Percentiles rank a stretch among this genome's conserved stretches.
Evolutionary conservation across 2,888 invertebrate genomes (phyloP).

Genomic region (Dolichomitus sp.): DNA sequence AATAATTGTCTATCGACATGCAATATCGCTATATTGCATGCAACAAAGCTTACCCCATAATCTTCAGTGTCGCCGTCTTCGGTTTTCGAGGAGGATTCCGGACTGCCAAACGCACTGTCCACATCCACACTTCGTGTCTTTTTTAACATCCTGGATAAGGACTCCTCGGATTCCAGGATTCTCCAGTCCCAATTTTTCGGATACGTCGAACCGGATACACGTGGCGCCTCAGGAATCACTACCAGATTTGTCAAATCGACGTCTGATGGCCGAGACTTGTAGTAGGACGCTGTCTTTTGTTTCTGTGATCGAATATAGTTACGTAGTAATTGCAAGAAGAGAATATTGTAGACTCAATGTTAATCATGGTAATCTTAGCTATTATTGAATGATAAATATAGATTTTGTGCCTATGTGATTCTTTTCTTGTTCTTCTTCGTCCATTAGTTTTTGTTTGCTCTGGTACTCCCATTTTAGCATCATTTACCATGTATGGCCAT

Average conservation of each 20-base stretch:
- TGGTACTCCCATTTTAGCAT: too few relatives aligned
- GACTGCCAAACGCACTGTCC: slow-evolving; percentile 82
- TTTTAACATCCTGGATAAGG: slow-evolving; percentile 85
- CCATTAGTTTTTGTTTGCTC: too few relatives aligned
- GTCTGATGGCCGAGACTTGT: slow-evolving; percentile 92
- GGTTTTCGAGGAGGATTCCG: slow-evolving; percentile 74
- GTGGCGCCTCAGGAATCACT: slow-evolving; percentile 93
- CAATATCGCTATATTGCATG: slow-evolving; percentile 49
- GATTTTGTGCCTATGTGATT: too few relatives aligned
- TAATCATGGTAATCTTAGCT: too few relatives aligned
- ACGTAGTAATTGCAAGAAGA: neutral
- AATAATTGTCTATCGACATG: slow-evolving; percentile 26
- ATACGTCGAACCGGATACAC: slow-evolving; percentile 91
- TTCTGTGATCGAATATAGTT: slow-evolving; percentile 87
- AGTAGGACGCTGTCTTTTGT: slow-evolving; percentile 93
- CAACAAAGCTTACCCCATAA: slow-evolving; percentile 63
- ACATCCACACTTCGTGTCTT: slow-evolving; percentile 86
- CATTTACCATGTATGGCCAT: too few relatives aligned
- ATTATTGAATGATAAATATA: too few relatives aligned
- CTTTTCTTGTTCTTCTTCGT: too few relatives aligned
- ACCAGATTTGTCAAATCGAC: slow-evolving; percentile 91
- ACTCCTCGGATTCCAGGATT: slow-evolving; percentile 87
- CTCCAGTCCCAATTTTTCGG: slow-evolving; percentile 92
- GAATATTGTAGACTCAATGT: too few relatives aligned
- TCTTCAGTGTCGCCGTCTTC: slow-evolving; percentile 64